Percentiles rank a stretch among this genome's conserved stretches.
Conservation (phyloP, 2,888 invertebrate genomes). For the Sesia bembeciformis region DNA sequence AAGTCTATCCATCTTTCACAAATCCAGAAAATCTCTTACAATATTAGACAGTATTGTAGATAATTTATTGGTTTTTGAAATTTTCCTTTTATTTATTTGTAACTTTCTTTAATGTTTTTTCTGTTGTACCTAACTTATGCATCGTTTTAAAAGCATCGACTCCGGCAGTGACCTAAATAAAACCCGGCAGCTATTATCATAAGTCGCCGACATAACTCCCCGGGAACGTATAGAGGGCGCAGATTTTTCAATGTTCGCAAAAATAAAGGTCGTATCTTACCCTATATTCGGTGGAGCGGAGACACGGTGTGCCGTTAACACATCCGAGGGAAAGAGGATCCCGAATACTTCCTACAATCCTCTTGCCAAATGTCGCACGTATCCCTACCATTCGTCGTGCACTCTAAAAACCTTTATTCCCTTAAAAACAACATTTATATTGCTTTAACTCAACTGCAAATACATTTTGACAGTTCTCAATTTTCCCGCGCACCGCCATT, state of each 20-base stretch:
- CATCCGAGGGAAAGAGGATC: conserved; percentile 26
- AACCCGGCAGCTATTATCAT: not conserved
- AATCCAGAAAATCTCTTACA: too few species aligned
- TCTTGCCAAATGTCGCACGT: conserved; percentile 25
- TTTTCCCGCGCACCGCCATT: not conserved
- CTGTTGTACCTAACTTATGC: not conserved
- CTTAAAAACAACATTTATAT: too few species aligned
- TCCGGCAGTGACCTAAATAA: not conserved
- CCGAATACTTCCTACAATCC: conserved; percentile 26
- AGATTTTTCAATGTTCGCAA: conserved; percentile 24
- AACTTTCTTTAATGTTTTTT: too few species aligned
- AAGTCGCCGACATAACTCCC: not conserved
- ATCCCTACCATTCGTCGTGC: not conserved
- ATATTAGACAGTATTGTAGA: too few species aligned
- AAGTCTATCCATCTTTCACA: too few species aligned
- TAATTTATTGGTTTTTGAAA: too few species aligned
- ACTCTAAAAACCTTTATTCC: too few species aligned
- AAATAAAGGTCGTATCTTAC: conserved; percentile 21
- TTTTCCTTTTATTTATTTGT: too few species aligned
- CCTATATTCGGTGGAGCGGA: conserved; percentile 7
- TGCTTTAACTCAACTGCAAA: too few species aligned
- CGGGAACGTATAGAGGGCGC: conserved; percentile 6
- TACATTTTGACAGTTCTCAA: not conserved
- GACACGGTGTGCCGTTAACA: conserved; percentile 21
- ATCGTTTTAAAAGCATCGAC: not conserved